Evolutionary conservation across 2,888 invertebrate genomes (phyloP), one percentile per base, ranked within the genome.

Genomic region (Ophion ellenae): DNA sequence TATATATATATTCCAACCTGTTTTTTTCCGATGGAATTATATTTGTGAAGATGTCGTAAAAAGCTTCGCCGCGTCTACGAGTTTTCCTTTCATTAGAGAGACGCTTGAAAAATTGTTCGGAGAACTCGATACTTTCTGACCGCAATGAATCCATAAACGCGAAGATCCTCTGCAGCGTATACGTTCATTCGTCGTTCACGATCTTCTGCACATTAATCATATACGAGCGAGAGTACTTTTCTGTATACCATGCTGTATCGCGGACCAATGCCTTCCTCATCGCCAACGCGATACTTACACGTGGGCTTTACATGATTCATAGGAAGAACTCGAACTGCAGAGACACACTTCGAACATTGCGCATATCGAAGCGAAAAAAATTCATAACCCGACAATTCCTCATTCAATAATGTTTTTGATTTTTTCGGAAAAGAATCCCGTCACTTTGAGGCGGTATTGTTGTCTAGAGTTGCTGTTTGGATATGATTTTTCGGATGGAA

Each of bases 271-370:
- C 80, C 82, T 85, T 78, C 77, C 75, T 76, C 66, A 74, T 81
- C 85, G 84, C 87, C 84, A 87, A 86, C 87, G 87, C 84, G 84
- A 81, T 69, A 85, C 61, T 78, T 57, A 71, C 70, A 81, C 84
- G 87, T 84, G 84, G 87, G 85, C 53, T 86, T 82, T 77, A 57
- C 69, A 83, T 85, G 87, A 87, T 81, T 87, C 87, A 87, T 85
- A 70, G 80, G 61, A 66, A 76, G 75, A 84, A 45, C 74, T 75
- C 80, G 70, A 84, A 70, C 70, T 61, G 63, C 67, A 70, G 63
- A 64, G 70, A 57, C 47, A 71, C 75, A 71, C 70, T 74, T 63
- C 45, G 80, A 83, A 79, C 53, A 63, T 28, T 79, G 59, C 17
- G 47, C 45, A 66, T 57, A 73, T 77, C 70, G 47, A 45, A 77